Percentiles rank a stretch among this genome's conserved stretches.
These are phyloP conservation scores for Rhabdophis nuchalis DNA, from an alignment of 2,797 vertebrate genomes.

Conservation along the genomic window DNA sequence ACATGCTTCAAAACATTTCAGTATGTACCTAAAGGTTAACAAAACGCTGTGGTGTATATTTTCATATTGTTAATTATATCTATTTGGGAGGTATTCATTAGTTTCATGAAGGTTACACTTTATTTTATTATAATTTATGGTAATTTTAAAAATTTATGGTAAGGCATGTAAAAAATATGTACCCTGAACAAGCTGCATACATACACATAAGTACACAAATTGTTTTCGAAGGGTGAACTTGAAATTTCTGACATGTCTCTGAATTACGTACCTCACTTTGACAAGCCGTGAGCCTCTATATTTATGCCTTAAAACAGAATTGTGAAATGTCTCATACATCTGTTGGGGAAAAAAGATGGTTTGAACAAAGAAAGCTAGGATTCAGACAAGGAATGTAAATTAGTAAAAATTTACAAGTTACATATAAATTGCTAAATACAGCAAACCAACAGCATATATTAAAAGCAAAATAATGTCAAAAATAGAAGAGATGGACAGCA, in stretches of 20 bases:
- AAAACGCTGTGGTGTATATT: not conserved
- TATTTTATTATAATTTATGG: not conserved
- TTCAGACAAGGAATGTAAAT: not conserved
- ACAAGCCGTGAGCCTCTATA: constrained; percentile 69
- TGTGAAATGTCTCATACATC: constrained; percentile 75
- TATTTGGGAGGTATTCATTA: not conserved
- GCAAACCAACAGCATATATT: not conserved
- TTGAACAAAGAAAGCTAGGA: constrained; percentile 14
- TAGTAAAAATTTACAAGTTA: not conserved
- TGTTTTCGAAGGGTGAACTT: not conserved
- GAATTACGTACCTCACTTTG: constrained; percentile 71
- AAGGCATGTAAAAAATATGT: not conserved
- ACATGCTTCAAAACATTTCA: constrained; percentile 4
- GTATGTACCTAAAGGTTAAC: not conserved
- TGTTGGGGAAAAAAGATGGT: constrained; percentile 63
- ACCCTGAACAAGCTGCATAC: not conserved
- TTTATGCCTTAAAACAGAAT: constrained; percentile 69
- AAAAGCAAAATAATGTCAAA: not conserved
- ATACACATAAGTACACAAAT: not conserved
- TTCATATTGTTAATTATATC: not conserved
- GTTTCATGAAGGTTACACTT: not conserved
- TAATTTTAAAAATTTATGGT: not conserved
- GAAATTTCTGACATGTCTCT: not conserved
- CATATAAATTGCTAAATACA: not conserved
- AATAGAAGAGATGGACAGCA: not conserved